Evolutionary conservation across 2,797 vertebrate genomes (phyloP).

Genomic region (Dryobates pubescens): DNA sequence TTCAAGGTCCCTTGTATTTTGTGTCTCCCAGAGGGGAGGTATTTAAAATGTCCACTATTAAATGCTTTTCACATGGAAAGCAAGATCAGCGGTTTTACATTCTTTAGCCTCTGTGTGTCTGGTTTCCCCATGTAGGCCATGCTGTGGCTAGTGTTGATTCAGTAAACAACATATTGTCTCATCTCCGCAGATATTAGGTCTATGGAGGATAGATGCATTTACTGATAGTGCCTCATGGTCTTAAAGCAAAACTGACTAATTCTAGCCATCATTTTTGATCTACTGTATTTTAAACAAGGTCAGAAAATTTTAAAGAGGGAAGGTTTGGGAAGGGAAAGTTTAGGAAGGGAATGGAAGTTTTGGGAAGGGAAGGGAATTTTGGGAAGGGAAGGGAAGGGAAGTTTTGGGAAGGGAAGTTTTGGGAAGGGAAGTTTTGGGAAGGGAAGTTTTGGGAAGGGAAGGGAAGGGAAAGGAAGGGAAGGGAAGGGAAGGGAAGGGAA

Average conservation of each 20-base stretch:
- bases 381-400: too few species aligned
- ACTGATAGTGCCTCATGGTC: constrained; percentile 39
- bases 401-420: too few species aligned
- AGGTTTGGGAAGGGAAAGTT: too few species aligned
- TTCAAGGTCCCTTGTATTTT: constrained; percentile 64
- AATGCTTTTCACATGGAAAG: constrained; percentile 73
- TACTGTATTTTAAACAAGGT: constrained; percentile 51
- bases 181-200: constrained; percentile 58
- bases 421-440: neutral
- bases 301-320: neutral
- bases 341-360: too few species aligned
- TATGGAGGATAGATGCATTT: constrained; percentile 54
- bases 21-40: constrained; percentile 62
- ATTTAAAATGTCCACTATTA: constrained; percentile 72
- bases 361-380: too few species aligned
- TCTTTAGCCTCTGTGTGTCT: constrained; percentile 48
- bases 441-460: too few species aligned
- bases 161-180: constrained; percentile 63
- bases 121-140: constrained; percentile 37
- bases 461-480: too few species aligned
- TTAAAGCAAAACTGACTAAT: constrained; percentile 59
- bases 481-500: neutral
- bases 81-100: constrained; percentile 72
- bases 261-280: constrained; percentile 27
- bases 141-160: constrained; percentile 64